Conservation (phyloP, 1,140 invertebrate species). For the Apolygus lucorum region DNA sequence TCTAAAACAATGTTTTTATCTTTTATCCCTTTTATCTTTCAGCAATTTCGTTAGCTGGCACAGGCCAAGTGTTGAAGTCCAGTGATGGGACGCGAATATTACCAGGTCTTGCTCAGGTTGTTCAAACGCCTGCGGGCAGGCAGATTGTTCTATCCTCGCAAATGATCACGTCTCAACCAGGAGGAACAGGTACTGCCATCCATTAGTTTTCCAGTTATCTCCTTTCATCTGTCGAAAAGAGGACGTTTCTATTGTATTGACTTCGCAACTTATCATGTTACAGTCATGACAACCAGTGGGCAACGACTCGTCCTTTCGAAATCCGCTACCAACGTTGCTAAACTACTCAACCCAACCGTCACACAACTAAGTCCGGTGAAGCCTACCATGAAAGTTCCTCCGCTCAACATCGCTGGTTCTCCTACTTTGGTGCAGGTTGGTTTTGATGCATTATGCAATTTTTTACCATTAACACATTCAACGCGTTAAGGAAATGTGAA, state of each 20-base stretch:
- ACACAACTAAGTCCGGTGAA: conserved; percentile 34
- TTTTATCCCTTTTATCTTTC: too few relatives aligned
- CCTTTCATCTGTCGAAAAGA: too few relatives aligned
- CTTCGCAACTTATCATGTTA: too few relatives aligned
- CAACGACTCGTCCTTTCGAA: conserved; percentile 26
- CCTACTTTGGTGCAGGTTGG: conserved; percentile 28
- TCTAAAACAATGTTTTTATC: too few relatives aligned
- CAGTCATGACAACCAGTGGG: conserved; percentile 31
- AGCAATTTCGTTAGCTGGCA: conserved; percentile 35
- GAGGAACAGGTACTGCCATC: conserved; percentile 5
- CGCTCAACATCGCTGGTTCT: conserved; percentile 39
- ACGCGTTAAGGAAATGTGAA: too few relatives aligned
- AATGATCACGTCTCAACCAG: neutral
- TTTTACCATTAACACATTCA: too few relatives aligned
- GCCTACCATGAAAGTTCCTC: conserved; percentile 44
- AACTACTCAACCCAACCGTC: conserved; percentile 25
- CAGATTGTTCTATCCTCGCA: conserved; percentile 24
- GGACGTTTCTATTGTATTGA: too few relatives aligned
- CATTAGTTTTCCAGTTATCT: too few relatives aligned
- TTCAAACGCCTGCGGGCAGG: conserved; percentile 25
- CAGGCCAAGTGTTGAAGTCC: conserved; percentile 8
- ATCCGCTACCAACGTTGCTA: conserved; percentile 22
- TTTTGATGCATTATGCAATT: conserved; percentile 34
- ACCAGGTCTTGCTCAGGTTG: conserved; percentile 20
- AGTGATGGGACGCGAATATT: conserved; percentile 14